These are phyloP conservation scores for Pachydiplax longipennis DNA, from an alignment of 2,888 invertebrate genomes.

Conservation along the genomic window DNA sequence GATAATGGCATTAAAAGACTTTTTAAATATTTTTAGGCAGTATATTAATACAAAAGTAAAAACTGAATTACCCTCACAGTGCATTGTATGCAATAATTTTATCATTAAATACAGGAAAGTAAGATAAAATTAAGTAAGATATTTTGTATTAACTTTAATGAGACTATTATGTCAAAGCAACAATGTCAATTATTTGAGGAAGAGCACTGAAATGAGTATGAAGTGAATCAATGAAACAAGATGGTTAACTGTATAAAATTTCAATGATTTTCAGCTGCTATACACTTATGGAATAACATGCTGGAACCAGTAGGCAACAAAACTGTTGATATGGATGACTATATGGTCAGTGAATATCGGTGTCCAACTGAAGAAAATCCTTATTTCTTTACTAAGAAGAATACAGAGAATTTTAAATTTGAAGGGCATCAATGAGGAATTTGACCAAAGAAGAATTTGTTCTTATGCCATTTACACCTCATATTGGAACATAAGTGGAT, in stretches of 20 bases:
- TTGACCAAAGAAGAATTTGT: too few species aligned
- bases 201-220: too few species aligned
- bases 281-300: slow-evolving; percentile 69
- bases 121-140: background rate
- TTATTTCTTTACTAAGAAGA: slow-evolving; percentile 57
- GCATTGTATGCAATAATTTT: too few species aligned
- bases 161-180: too few species aligned
- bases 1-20: too few species aligned
- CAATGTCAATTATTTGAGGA: too few species aligned
- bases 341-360: slow-evolving; percentile 57
- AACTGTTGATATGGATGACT: slow-evolving; percentile 54
- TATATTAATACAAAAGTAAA: too few species aligned
- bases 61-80: too few species aligned
- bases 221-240: background rate
- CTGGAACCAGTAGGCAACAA: slow-evolving; percentile 65
- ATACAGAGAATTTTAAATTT: slow-evolving; percentile 20
- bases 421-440: background rate
- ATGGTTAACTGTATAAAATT: background rate
- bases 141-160: background rate
- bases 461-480: too few species aligned
- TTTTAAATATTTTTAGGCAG: too few species aligned
- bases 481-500: too few species aligned
- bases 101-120: too few species aligned
- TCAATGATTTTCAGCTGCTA: slow-evolving; percentile 61
- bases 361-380: slow-evolving; percentile 63